phyloP scores from a whole-genome alignment of 2,113 vertebrate genomes.

The human region GRCh38 chr9:73717501-73718000 shows the following conservation, averaged over 20 bases:
- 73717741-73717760: not conserved
- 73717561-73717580: not conserved
- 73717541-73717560: not conserved
- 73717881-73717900: not conserved
- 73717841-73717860: not conserved
- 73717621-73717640: not conserved
- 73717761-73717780: not conserved
- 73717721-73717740: not conserved
- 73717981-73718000: not conserved
- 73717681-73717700: not conserved
- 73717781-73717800: not conserved
- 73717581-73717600: not conserved
- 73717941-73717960: not conserved
- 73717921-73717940: not conserved
- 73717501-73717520: constrained; percentile 8
- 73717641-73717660: not conserved
- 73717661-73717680: not conserved
- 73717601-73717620: not conserved
- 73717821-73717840: not conserved
- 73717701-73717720: not conserved
- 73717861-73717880: not conserved
- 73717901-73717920: not conserved
- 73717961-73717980: not conserved
- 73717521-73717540: not conserved
- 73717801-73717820: not conserved